Conservation (phyloP, 53 echinoderm and acorn worm genomes). For the Holothuria leucospilota region DNA sequence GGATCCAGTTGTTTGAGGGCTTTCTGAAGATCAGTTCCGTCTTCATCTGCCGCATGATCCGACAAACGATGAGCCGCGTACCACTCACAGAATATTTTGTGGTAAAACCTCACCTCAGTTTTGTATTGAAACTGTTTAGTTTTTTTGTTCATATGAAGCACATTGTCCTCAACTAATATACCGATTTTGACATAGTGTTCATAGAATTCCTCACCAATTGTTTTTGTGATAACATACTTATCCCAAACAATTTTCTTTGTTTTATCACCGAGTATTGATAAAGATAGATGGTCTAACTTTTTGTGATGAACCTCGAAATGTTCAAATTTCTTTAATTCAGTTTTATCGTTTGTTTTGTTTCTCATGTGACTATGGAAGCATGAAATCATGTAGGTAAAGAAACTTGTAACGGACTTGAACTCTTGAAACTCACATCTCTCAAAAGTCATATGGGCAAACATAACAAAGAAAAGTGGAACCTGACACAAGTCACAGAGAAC, state of each 20-base stretch:
- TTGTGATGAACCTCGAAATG: background rate
- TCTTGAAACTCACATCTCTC: background rate
- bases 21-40: background rate
- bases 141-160: background rate
- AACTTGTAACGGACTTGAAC: background rate
- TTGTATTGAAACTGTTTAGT: background rate
- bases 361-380: constrained; percentile 1
- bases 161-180: background rate
- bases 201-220: background rate
- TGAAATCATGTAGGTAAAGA: constrained; percentile 15
- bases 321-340: background rate
- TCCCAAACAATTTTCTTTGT: background rate
- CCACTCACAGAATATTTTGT: constrained; percentile 5
- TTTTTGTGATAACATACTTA: background rate
- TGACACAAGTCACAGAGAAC: constrained; percentile 3
- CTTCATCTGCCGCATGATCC: background rate
- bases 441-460: constrained; percentile 15
- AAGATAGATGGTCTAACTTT: background rate
- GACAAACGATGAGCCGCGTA: background rate
- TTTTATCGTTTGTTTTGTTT: background rate
- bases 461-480: constrained; percentile 13
- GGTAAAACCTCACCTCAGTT: constrained; percentile 2
- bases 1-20: background rate
- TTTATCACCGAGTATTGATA: background rate
- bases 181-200: background rate